Base-by-base conservation (phyloP, 2,888 invertebrate genomes). In the Panzeria rudis region DNA sequence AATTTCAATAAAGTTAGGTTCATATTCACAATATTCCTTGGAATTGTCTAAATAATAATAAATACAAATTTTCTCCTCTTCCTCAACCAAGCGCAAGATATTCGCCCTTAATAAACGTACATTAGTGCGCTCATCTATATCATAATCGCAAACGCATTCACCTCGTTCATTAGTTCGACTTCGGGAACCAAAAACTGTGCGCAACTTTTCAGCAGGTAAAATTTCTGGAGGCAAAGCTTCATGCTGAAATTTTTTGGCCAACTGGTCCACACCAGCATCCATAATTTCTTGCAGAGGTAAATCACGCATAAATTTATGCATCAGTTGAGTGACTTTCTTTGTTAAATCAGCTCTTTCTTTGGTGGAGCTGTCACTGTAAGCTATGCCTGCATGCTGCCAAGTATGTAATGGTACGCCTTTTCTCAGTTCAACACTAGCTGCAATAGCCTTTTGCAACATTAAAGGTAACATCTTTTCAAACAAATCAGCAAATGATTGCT, bases 31-130 rank as follows among this genome's bases (percentile, higher is more conserved):
- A 90, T 97, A 98, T 88, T 96, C 95, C 86, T 96, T 94, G 0
- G 96, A 95, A 92, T 99, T 99, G 89, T 98, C 97, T 56, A 95
- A 93, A 86, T 95, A 95, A 92, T 97, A 97, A 92, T 97, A 98
- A 41, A 98, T 89, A 66, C 94, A 94, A 23, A 95, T 92, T 0
- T 88, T 88, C 81, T 93, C 94, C 8, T 94, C 95, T 89, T 97
- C 96, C 25, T 94, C 92, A 0, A 96, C 94, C 89, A 97, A 92
- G 85, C 95, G 93, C 38, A 94, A 64, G 29, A 94, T 93, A 88
- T 94, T 93, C 38, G 93, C 94, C 32, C 95, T 93, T 56, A 95
- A 89, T 11, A 95, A 89, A 69, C 95, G 94, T 0, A 96, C 92
- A 93, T 93, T 89, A 84, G 94, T 94, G 91, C 95, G 93, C 89